Conservation (phyloP, 2,113 vertebrate species). For the Himantopus leucocephalus region DNA sequence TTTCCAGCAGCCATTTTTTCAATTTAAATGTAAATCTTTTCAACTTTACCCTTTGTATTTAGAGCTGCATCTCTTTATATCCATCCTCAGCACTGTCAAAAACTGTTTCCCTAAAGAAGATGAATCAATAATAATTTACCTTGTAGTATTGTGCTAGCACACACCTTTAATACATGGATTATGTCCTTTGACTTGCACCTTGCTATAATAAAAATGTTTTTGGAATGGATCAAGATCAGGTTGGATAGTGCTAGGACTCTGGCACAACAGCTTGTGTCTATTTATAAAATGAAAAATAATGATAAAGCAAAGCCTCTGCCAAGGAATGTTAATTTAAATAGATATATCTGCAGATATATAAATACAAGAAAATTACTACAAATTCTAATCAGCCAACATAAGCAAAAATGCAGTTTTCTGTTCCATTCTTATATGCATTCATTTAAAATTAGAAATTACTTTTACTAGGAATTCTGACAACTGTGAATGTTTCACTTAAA, state of each 20-base stretch:
- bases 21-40: slow-evolving; percentile 66
- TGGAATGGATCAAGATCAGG: slow-evolving; percentile 29
- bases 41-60: slow-evolving; percentile 28
- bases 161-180: slow-evolving; percentile 51
- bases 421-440: neutral
- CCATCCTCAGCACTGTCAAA: neutral
- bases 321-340: neutral
- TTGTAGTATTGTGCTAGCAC: neutral
- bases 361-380: neutral
- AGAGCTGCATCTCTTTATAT: neutral
- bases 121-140: slow-evolving; percentile 59
- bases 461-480: slow-evolving; percentile 6
- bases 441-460: slow-evolving; percentile 36
- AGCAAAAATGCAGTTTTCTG: neutral
- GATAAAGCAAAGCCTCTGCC: neutral
- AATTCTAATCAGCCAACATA: neutral
- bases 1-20: slow-evolving; percentile 45
- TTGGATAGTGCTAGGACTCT: neutral
- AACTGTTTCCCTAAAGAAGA: slow-evolving; percentile 37
- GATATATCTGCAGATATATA: neutral
- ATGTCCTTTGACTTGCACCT: slow-evolving; percentile 26
- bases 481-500: neutral
- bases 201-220: slow-evolving; percentile 36
- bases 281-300: slow-evolving; percentile 45
- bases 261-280: slow-evolving; percentile 1